Base-by-base conservation (phyloP, 2,113 vertebrate species). In the Pontoporia blainvillei region DNA sequence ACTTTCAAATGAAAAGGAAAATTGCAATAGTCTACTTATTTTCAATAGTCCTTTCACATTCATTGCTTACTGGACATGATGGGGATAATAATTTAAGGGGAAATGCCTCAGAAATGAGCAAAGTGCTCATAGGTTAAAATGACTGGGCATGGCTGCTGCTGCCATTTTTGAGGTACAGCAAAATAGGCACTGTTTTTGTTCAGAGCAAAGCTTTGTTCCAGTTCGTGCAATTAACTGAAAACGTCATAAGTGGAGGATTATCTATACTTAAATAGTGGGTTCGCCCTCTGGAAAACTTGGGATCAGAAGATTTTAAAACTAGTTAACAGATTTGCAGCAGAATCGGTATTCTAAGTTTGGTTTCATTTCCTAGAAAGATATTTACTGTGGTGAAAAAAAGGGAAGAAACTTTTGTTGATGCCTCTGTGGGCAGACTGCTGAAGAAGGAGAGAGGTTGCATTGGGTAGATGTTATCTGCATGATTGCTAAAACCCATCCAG, bases 1-100 rank as follows among this genome's bases (percentile, higher is more conserved):
- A n/a, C 66, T 93, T 97, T 67, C 66, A 87, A 69, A 39, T 81
- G 59, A 49, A 87, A 92, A 86, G 61, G 20, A 85, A 91, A 84
- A 92, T 57, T 81, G 29, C 49, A 54, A 81, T 2, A 52, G 4
- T 23, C 29, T 6, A 31, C 11, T 54, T 87, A 17, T 92, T 97
- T 95, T 36, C 76, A 36, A 21, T 41, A 29, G 13, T 31, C 17
- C 41, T 85, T 75, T 90, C 36, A 81, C 14, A 90, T 18, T 59
- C 59, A 36, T 76, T 71, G 44, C 61, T 72, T n/a, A 61, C 9
- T 57, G 54, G 59, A 46, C 9, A 91, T 27, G 31, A 88, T 20
- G 10, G 62, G 2, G 44, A 82, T 88, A 88, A 75, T 39, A 72
- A 21, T 23, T 9, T 87, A 27, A 41, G 59, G 92, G 20, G 62